Evolutionary conservation across 1,140 invertebrate species (phyloP).

Genomic region (Antheraea pernyi): DNA sequence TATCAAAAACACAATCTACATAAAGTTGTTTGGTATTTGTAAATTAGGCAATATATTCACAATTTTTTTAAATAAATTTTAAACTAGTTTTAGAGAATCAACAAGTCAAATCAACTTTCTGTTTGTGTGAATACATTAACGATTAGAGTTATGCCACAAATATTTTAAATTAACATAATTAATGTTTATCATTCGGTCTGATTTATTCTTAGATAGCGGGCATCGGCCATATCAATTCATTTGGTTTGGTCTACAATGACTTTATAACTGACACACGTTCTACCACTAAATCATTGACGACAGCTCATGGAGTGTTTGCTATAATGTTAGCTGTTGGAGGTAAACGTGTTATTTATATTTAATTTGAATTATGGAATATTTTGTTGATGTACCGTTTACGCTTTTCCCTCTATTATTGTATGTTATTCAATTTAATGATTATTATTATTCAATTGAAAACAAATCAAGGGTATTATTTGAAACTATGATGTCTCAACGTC

Average conservation of each 20-base stretch:
- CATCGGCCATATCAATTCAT: conserved; percentile 80
- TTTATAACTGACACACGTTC: conserved; percentile 80
- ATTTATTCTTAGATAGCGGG: conserved; percentile 70
- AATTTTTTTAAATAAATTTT: not conserved
- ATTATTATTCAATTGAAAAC: too few species aligned
- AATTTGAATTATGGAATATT: too few species aligned
- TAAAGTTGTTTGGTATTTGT: not conserved
- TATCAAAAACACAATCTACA: not conserved
- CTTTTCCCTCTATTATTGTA: too few species aligned
- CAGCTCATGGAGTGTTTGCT: conserved; percentile 70
- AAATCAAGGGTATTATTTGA: too few species aligned
- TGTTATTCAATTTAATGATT: too few species aligned
- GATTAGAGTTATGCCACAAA: not conserved
- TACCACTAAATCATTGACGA: conserved; percentile 79
- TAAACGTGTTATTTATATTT: conserved; percentile 17
- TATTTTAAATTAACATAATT: conserved; percentile 8
- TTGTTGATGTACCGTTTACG: too few species aligned
- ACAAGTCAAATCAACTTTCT: conserved; percentile 3
- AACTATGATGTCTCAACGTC: too few species aligned
- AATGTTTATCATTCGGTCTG: not conserved
- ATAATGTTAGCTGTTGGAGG: conserved; percentile 70
- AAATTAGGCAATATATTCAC: not conserved
- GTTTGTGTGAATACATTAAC: not conserved
- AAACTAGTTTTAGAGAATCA: not conserved
- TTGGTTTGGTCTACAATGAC: conserved; percentile 83